Conservation (phyloP, 2,888 invertebrate species). For the Spisula subtruncata region DNA sequence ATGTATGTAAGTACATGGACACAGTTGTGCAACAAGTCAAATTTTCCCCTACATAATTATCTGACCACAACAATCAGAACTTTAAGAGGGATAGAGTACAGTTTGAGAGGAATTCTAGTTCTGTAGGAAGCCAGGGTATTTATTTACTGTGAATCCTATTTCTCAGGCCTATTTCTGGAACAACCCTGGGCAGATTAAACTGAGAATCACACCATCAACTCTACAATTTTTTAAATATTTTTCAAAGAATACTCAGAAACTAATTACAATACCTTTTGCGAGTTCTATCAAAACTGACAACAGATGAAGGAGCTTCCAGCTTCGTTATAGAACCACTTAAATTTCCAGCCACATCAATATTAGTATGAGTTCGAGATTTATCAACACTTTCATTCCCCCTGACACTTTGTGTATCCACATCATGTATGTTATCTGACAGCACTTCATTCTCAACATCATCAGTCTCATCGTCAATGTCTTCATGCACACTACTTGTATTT, state of each 20-base stretch:
- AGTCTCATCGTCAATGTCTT: neutral
- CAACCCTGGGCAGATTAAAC: neutral
- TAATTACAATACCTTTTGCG: slow-evolving; percentile 59
- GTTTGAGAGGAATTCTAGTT: too few species aligned
- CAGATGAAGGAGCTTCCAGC: slow-evolving; percentile 55
- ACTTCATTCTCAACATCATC: neutral
- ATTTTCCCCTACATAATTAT: too few species aligned
- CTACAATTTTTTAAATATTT: too few species aligned
- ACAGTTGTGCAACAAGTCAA: too few species aligned
- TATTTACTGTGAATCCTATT: too few species aligned
- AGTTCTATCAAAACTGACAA: slow-evolving; percentile 65
- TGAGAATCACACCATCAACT: too few species aligned
- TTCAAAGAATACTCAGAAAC: neutral
- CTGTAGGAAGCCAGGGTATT: too few species aligned
- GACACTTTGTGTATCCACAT: neutral
- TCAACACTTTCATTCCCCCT: slow-evolving; percentile 7
- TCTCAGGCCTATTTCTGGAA: too few species aligned
- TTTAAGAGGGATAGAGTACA: too few species aligned
- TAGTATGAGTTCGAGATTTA: slow-evolving; percentile 47
- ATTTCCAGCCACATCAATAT: slow-evolving; percentile 74
- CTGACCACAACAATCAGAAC: too few species aligned
- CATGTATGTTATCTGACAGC: neutral
- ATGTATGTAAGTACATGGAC: too few species aligned
- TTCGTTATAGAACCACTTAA: slow-evolving; percentile 75
- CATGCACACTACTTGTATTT: neutral